Base-by-base conservation (phyloP, 2,113 vertebrate species). In the Amphiprion percula region DNA sequence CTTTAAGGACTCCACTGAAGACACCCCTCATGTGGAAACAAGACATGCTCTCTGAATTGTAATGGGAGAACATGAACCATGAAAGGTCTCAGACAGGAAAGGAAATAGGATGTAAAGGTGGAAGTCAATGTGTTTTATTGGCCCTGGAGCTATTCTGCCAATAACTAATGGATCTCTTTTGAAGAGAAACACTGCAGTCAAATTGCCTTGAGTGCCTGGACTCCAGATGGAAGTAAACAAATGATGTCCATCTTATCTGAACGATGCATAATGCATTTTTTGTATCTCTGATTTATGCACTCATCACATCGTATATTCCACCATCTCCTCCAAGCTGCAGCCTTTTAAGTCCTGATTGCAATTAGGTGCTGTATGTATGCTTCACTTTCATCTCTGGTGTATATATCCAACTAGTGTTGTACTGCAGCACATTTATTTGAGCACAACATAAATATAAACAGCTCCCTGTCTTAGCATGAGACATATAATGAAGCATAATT, bases 221-320 rank as follows among this genome's bases (percentile, higher is more conserved):
- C 84, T 87, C 76, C 62, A 87, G 89, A 93, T 91, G 84, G 84
- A 89, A 76, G 74, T 19, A 84, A 86, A 88, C 86, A 90, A 84
- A 91, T 72, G 82, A 82, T 80, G 82, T 86, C 79, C 85, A 59
- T 92, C 88, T 86, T 79, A 80, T 88, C 75, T 83, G 82, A 67
- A 74, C 76, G 72, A 79, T 73, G 82, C 83, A 88, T 91, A 88
- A 90, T 91, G 74, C 74, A 89, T 87, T 87, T 62, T 70, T 67
- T 86, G 71, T 71, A 59, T 78, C 49, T 77, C 55, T 86, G 80
- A 90, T 92, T 91, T 86, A 85, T 80, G 76, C 82, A 61, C 72
- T 84, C 80, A 76, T 78, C 80, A 58, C 86, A 87, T 90, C 85
- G 74, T 78, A 72, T 77, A 82, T 82, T 85, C 83, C n/a, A 0